Evolutionary conservation across 1,140 invertebrate species (phyloP).

Genomic region (Drosophila subpulchrella): DNA sequence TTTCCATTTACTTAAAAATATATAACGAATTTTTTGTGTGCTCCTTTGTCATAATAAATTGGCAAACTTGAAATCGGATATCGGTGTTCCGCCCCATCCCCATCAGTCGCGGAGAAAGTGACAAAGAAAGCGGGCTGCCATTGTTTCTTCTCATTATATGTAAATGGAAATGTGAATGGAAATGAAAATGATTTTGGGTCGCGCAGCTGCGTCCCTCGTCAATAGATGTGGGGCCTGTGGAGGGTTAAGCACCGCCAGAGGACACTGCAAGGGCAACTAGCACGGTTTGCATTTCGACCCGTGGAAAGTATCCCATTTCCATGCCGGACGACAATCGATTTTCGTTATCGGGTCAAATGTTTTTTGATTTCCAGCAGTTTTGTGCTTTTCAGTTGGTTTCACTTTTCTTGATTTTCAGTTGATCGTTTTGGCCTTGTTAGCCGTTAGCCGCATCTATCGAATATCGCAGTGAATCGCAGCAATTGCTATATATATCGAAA

Average conservation of each 20-base stretch:
- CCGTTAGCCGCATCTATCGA: conserved; percentile 36
- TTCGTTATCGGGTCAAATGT: conserved; percentile 23
- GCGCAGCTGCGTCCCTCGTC: conserved; percentile 21
- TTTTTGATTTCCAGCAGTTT: conserved; percentile 9
- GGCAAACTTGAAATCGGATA: conserved; percentile 70
- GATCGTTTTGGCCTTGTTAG: conserved; percentile 27
- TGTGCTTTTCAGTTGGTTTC: conserved; percentile 20
- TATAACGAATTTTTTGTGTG: conserved; percentile 51
- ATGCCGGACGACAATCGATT: conserved; percentile 29
- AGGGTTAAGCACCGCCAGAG: conserved; percentile 28
- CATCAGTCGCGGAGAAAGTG: conserved; percentile 13
- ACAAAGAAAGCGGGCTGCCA: conserved; percentile 60
- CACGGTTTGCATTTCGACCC: conserved; percentile 33
- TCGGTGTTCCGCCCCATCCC: conserved; percentile 22
- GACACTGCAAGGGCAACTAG: conserved; percentile 41
- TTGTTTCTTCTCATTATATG: conserved; percentile 66
- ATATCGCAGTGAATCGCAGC: conserved; percentile 33
- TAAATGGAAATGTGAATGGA: conserved; percentile 38
- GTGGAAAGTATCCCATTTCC: conserved; percentile 66
- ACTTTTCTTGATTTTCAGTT: conserved; percentile 1
- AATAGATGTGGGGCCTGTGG: background rate
- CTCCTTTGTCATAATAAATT: conserved; percentile 58
- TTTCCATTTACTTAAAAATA: conserved; percentile 40
- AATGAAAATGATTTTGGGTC: conserved; percentile 52
- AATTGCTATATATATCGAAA: conserved; percentile 15